Evolutionary conservation across 2,113 vertebrate genomes (phyloP), one percentile per base, ranked within the genome.

Genomic region (Hepsetus odoe): DNA sequence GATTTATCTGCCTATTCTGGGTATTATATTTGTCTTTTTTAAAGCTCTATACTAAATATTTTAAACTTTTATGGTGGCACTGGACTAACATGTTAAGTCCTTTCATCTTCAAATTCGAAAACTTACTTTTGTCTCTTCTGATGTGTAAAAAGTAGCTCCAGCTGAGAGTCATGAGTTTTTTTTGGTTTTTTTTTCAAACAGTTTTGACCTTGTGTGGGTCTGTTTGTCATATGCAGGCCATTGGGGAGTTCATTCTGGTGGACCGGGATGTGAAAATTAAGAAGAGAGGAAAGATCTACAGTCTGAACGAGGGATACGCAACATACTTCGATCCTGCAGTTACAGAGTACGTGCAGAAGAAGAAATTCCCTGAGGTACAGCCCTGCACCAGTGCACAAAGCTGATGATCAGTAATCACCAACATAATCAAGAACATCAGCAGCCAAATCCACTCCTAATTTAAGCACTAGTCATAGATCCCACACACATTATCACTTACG

Each of bases 271-370:
- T 99, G 80, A 97, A 92, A 89, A 98, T 99, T 55, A 99, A 97
- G 86, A 98, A 97, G 86, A 98, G 92, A 82, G 98, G 98, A 16
- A 98, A 93, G 65, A 98, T 98, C 87, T 99, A 98, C 92, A 99
- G 97, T 89, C 87, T 99, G 35, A 99, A 99, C 33, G 97, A 99
- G 65, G 98, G 98, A 68, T 99, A 99, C 4, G 93, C 96, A n/a
- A 93, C 94, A 76, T 95, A 97, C 38, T 99, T 98, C 14, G 94
- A 97, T 82, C 93, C 96, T 40, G 95, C 94, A 0, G 72, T 98
- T 76, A 93, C 93, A 0, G 96, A 98, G 56, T 98, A 98, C 26
- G 24, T 99, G n/a, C 91, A 95, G 77, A 97, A 92, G 88, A 99
- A 98, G 89, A 99, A 99, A 87, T 96, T 91, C 33, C 98, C 98